These are phyloP conservation scores for Pollachius pollachius DNA, from an alignment of 2,113 vertebrate species.

Conservation along the genomic window DNA sequence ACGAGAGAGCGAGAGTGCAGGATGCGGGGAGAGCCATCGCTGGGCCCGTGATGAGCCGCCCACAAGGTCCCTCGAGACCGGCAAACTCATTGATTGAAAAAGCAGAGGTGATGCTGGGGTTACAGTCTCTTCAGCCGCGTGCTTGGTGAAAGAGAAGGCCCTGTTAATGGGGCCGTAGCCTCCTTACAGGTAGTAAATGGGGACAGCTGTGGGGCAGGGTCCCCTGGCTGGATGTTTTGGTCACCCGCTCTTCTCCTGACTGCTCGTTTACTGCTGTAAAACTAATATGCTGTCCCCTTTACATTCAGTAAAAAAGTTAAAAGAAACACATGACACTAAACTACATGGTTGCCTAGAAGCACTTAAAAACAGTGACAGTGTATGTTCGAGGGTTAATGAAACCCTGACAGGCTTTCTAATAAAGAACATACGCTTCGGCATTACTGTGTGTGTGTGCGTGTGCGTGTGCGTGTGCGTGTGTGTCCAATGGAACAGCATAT, in stretches of 20 bases:
- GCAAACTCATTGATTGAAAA: background rate
- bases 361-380: background rate
- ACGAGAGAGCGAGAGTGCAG: background rate
- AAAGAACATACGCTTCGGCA: conserved; percentile 20
- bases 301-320: no score
- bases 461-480: conserved; percentile 28
- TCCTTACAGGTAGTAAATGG: background rate
- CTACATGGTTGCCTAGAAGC: no score
- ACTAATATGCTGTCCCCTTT: no score
- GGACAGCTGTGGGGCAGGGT: background rate
- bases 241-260: no score
- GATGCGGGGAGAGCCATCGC: background rate
- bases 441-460: conserved; percentile 21
- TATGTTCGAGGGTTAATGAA: conserved; percentile 13
- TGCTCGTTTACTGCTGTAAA: no score
- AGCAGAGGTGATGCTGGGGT: background rate
- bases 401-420: conserved; percentile 23
- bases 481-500: conserved; percentile 41
- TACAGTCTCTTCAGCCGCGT: background rate
- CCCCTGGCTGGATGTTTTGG: no score
- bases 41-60: background rate
- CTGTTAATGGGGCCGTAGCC: background rate
- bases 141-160: background rate
- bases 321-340: no score
- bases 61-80: background rate